Base-by-base conservation (phyloP, 2,113 vertebrate species). In the Anarhynchus alexandrinus region DNA sequence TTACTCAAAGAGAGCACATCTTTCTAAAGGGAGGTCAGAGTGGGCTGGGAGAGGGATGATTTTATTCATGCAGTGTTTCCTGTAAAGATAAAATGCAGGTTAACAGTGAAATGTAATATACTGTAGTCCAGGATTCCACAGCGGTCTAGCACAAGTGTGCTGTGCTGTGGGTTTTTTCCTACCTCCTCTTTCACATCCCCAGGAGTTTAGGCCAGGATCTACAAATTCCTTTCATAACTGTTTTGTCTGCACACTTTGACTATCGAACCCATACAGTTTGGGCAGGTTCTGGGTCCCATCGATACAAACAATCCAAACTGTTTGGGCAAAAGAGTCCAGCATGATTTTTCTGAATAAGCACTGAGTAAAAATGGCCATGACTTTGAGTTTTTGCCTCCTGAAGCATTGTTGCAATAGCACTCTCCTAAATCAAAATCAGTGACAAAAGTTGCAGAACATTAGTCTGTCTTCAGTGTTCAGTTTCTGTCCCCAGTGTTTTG, bases 101-200 rank as follows among this genome's bases (percentile, higher is more conserved):
- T 91, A 29, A 62, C 8, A 42, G 10, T 6, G 9, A 54, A 62
- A 26, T 9, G 29, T n/a, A 52, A 61, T 88, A 58, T 40, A n/a
- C 21, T 1, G 0, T 59, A 40, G 19, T 72, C 52, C 45, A 43
- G 66, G 23, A 47, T 94, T 90, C 26, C 70, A 76, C 5, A 26
- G 25, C 0, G 1, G 54, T 67, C 58, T 62, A 72, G 52, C 25
- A 57, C 14, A 57, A 30, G 5, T 80, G 73, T 54, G 25, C 10
- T 49, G 47, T 49, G 47, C 42, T 54, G 36, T 16, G 15, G 12
- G 12, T 0, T 1, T 0, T 51, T 23, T 27, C 2, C 34, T 32
- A 10, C 22, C 36, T 88, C 32, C 11, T 80, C 21, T 69, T 83
- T 84, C 67, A 42, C 20, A 83, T n/a, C 4, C 22, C 15, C 36